Evolutionary conservation across 2,888 invertebrate species (phyloP).

Genomic region (Heliconius charithonia): DNA sequence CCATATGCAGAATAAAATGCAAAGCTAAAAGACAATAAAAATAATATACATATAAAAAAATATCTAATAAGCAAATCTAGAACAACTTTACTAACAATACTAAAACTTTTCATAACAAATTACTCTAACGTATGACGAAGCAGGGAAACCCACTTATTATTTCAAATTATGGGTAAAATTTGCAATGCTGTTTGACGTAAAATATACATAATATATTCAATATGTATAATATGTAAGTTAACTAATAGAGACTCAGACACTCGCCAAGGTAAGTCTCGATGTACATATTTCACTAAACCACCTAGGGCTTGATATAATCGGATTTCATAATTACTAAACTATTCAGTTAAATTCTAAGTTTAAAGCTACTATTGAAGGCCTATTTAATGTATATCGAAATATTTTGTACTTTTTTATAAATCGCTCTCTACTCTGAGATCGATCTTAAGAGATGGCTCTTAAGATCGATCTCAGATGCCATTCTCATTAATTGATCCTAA

Average conservation of each 20-base stretch:
- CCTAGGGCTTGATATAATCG: constrained; percentile 5
- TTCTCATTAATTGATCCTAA: too few relatives aligned
- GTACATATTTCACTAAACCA: constrained; percentile 18
- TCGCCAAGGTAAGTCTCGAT: constrained; percentile 1
- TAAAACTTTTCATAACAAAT: neutral
- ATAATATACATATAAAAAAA: too few relatives aligned
- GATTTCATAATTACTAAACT: constrained; percentile 15
- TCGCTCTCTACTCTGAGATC: too few relatives aligned
- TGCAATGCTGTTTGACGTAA: neutral
- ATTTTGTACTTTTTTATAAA: neutral
- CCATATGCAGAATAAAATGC: neutral
- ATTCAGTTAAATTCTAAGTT: neutral
- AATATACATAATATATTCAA: too few relatives aligned
- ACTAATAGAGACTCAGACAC: neutral
- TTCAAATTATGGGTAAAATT: neutral
- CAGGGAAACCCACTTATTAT: neutral
- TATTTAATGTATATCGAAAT: neutral
- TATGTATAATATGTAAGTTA: too few relatives aligned
- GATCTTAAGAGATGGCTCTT: too few relatives aligned
- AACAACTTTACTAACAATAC: neutral
- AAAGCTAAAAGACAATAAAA: neutral
- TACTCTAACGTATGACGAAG: constrained; percentile 2
- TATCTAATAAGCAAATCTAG: neutral
- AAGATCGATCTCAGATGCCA: too few relatives aligned
- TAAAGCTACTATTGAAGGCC: neutral